Conservation (phyloP, 2,888 invertebrate genomes). For the Smittia aterrima region DNA sequence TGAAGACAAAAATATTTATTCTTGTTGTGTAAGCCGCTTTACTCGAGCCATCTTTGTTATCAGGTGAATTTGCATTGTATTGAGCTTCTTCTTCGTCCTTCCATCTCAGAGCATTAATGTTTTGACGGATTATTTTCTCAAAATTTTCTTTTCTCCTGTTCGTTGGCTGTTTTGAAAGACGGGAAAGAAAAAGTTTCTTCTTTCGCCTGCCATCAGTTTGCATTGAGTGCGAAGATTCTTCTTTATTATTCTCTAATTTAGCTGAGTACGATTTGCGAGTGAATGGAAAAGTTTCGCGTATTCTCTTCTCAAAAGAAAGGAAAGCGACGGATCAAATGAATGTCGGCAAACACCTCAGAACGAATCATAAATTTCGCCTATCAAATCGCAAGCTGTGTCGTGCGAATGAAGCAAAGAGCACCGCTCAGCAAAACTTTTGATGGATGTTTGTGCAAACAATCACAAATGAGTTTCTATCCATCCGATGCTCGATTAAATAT, state of each 20-base stretch:
- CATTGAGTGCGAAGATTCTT: background rate
- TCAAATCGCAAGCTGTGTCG: background rate
- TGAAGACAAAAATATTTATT: background rate
- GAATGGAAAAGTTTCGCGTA: no score
- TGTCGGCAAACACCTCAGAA: background rate
- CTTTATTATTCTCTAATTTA: no score
- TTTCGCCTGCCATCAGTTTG: background rate
- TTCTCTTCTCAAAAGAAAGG: no score
- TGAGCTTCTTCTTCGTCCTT: background rate
- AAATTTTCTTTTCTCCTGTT: background rate
- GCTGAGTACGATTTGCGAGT: no score
- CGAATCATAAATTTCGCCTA: background rate
- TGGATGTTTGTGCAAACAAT: slow-evolving; percentile 34
- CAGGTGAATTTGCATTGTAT: slow-evolving; percentile 10
- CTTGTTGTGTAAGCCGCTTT: background rate
- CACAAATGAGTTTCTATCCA: slow-evolving; percentile 18
- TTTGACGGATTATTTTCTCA: background rate
- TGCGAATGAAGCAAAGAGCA: background rate
- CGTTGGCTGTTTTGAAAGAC: background rate
- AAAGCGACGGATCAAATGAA: no score
- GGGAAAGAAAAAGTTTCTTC: background rate
- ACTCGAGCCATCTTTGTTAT: background rate
- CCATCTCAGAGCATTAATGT: background rate
- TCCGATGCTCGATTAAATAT: background rate
- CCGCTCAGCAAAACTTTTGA: background rate